Base-by-base conservation (phyloP, 1,140 invertebrate species). In the Nebria ingens region DNA sequence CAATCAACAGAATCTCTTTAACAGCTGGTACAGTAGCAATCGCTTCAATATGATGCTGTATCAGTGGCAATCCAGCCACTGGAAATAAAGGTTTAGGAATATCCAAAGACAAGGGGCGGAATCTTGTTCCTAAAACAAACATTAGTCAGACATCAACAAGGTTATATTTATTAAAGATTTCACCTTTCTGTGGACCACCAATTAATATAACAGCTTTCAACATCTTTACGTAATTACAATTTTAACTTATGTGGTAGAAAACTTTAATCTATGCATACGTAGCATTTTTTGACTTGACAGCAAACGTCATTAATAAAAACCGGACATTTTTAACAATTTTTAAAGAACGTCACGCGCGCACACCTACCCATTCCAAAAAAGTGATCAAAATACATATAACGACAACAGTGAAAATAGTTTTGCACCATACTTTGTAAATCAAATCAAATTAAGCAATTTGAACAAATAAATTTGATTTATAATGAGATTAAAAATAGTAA, bases 41-140 rank as follows among this genome's bases (percentile, higher is more conserved):
- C 58, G 95, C 92, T 74, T 97, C 93, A 55, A 99, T 97, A 62
- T 98, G 92, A 74, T 99, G 97, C 65, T 98, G 92, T 59, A 99
- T 93, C 60, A 95, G 76, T 1, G 93, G 92, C 20, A 93, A 73
- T 1, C 97, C 97, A 57, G 94, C 97, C 15, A 99, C 86, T 2
- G 95, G 95, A 71, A 99, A 99, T 3, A 99, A 67, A 0, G 96
- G 96, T 68, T 99, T 99, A 2, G 97, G 96, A 29, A 93, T 84
- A 67, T 99, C 94, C 58, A 99, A 72, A 0, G 95, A 98, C 2
- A 99, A 73, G 0, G 97, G 97, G 2, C 97, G 83, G 71, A 99
- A 99, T 55, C 97, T 77, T 11, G 96, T 98, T 12, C 94, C 93
- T 97, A 68, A 60, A 68, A 67, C 59, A 59, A 58, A 68, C 60